Conservation (phyloP, 2,888 invertebrate genomes). For the Epirrhoe alternata region DNA sequence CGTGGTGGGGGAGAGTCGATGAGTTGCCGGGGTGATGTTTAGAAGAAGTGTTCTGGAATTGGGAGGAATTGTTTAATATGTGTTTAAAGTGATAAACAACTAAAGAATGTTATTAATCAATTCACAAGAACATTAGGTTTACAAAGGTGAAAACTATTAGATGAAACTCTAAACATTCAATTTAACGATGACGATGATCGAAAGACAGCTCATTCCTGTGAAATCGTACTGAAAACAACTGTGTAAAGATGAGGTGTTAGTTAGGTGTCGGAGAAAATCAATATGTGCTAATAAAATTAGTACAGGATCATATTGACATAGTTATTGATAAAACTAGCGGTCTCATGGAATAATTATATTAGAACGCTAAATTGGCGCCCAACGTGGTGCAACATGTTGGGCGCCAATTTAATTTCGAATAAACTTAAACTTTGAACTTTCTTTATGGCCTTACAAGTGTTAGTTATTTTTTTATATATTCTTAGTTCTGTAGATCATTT, state of each 20-base stretch:
- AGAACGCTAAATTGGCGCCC: slow-evolving; percentile 18
- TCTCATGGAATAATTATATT: neutral
- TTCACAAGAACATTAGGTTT: neutral
- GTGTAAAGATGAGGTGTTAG: slow-evolving; percentile 35
- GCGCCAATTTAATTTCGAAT: slow-evolving; percentile 8
- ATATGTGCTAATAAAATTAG: neutral
- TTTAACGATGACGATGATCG: slow-evolving; percentile 17
- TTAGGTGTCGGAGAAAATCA: slow-evolving; percentile 14
- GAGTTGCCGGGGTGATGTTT: slow-evolving; percentile 89
- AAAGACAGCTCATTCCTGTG: slow-evolving; percentile 55
- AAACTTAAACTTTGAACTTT: neutral
- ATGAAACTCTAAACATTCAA: slow-evolving; percentile 4
- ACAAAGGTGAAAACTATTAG: slow-evolving; percentile 2
- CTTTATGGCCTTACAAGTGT: neutral
- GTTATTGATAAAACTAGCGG: neutral
- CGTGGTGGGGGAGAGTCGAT: slow-evolving; percentile 88
- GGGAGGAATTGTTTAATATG: slow-evolving; percentile 3
- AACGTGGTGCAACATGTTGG: slow-evolving; percentile 27
- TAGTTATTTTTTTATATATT: neutral
- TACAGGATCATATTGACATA: neutral
- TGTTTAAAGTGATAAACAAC: neutral
- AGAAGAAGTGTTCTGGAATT: slow-evolving; percentile 93
- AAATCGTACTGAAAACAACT: slow-evolving; percentile 32
- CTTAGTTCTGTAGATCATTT: neutral
- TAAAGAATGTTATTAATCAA: neutral